Evolutionary conservation across 2,888 invertebrate genomes (phyloP).

Genomic region (Listrodromus nycthemerus): DNA sequence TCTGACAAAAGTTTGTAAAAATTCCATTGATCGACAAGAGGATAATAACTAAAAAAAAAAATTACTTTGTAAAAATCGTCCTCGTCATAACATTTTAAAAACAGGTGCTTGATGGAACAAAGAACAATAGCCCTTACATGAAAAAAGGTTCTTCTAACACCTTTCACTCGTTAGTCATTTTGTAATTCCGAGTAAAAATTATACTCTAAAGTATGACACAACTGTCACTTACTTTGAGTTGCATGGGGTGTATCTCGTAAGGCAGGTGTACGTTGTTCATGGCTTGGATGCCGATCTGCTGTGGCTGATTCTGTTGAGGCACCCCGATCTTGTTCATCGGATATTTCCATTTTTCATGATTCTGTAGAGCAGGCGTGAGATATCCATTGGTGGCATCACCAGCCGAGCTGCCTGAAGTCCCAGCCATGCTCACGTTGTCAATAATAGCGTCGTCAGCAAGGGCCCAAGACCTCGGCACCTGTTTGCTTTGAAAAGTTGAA

Average conservation of each 20-base stretch:
- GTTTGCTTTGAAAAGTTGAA: constrained; percentile 90
- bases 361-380: constrained; percentile 86
- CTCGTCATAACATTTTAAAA: too few species aligned
- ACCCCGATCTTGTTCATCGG: constrained; percentile 84
- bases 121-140: too few species aligned
- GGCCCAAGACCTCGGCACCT: constrained; percentile 91
- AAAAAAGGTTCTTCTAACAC: not conserved
- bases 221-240: constrained; percentile 79
- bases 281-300: constrained; percentile 86
- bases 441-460: constrained; percentile 95
- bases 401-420: constrained; percentile 60
- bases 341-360: constrained; percentile 95
- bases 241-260: constrained; percentile 83
- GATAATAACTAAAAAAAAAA: not conserved
- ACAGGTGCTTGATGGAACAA: too few species aligned
- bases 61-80: too few species aligned
- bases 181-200: too few species aligned
- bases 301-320: constrained; percentile 87
- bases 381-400: constrained; percentile 66
- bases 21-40: too few species aligned
- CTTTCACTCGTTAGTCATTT: too few species aligned
- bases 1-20: too few species aligned
- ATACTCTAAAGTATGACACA: not conserved
- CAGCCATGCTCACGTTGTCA: constrained; percentile 89
- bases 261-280: constrained; percentile 84